Evolutionary conservation across 2,797 vertebrate species (phyloP), one percentile per base, ranked within the genome.

Genomic region (Coregonus ussuriensis): DNA sequence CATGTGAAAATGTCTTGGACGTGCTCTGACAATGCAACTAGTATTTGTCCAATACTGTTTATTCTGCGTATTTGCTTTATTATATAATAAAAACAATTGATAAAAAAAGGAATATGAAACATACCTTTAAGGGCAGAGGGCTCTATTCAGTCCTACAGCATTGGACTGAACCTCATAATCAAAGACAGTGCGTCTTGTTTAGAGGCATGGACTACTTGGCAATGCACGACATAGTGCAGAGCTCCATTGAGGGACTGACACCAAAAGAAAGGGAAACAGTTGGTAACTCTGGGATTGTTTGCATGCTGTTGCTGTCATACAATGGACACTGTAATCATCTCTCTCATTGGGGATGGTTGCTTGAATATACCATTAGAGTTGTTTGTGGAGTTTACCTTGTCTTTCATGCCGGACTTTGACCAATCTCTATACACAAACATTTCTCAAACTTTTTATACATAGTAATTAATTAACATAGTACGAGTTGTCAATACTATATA

Each of bases 201-300:
- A 77, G 70, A 76, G 31, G 18, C 70, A 16, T 29, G 51, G 66
- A 63, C 75, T 71, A 53, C 47, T 75, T 76, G 74, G 77, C 77
- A 73, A 6, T 31, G 25, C 7, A 3, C 37, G 6, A 6, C 37
- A 7, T 31, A 21, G 33, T 47, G 67, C 35, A 37, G 37, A 69
- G 56, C 47, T 31, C 15, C 15, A 51, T 53, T 51, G 54, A 53
- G 21, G 63, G 78, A 52, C 25, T 73, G 70, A 72, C 21, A 56
- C 68, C 74, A 77, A 52, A n/a, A 62, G 33, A 18, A 52, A 53
- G 31, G 65, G 75, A 75, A 18, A 59, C 67, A 71, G 25, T 9
- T 5, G 6, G 33, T 35, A 35, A 35, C 33, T 35, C 18, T 21
- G 4, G 69, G 75, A 59, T 73, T 62, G 73, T 83, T 74, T 76